Evolutionary conservation across 2,797 vertebrate species (phyloP), one percentile per base, ranked within the genome.

Genomic region (Poeciliopsis presidionis): DNA sequence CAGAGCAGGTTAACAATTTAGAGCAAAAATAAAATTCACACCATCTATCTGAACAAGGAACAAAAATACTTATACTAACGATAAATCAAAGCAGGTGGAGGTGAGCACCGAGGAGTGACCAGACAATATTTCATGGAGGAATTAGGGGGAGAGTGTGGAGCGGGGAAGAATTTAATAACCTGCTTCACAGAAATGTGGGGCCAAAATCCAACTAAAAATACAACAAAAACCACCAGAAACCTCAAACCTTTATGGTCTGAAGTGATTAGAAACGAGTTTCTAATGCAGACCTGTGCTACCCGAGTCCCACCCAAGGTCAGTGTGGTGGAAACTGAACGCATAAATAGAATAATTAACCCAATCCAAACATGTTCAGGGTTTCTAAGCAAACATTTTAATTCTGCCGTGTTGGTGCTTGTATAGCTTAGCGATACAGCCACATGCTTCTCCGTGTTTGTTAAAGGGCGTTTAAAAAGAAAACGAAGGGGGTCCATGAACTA

Each of bases 151-250:
- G 12, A 5, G 9, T n/a, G 25, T 90, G 91, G 91, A 90, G 88
- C 92, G 92, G 95, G 95, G 94, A 92, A 84, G 75, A 84, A 81
- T 95, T 94, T 93, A 95, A 95, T 94, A 84, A 95, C 91, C 93
- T 94, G 92, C 90, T 92, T 95, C 94, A 86, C 88, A 89, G 87
- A 87, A 81, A 22, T 16, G 47, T 53, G 22, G 51, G 72, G 49
- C 72, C 7, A n/a, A 55, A 73, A 41, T 41, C n/a, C 20, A 41
- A 55, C 33, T 41, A 12, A 39, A 55, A 57, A 36, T 59, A 86
- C 49, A 22, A 51, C 79, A 70, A 91, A 74, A 67, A 84, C 49
- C 80, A 75, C 72, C 12, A 90, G 49, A 76, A 80, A 76, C 28
- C 57, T 49, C 70, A 91, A 86, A 81, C 81, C 86, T 80, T 83